These are phyloP conservation scores for Otolemur garnettii DNA, from an alignment of 2,113 vertebrate genomes.

Conservation along the genomic window DNA sequence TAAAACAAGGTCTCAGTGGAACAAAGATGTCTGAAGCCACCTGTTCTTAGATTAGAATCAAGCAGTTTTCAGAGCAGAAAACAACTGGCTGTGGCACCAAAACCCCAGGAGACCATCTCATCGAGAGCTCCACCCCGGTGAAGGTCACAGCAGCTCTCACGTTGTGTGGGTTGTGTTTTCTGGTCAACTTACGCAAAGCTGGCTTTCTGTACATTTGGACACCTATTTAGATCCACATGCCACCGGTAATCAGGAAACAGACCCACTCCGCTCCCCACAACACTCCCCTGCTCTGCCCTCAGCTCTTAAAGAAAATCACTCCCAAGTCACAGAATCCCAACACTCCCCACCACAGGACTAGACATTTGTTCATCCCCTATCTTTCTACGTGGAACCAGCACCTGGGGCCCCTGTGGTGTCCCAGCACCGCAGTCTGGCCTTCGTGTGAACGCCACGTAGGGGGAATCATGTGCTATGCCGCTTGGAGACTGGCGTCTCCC, in stretches of 20 bases:
- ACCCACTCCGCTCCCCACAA: no score
- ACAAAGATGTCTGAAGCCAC: neutral
- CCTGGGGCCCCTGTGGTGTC: no score
- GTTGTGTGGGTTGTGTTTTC: neutral
- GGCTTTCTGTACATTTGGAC: neutral
- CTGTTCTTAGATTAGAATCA: neutral
- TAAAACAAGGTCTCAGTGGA: rapidly evolving
- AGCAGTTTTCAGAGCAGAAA: neutral
- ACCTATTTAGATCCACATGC: no score
- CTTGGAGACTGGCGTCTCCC: neutral
- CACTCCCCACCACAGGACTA: neutral
- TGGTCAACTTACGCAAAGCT: neutral
- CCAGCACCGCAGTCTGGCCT: rapidly evolving
- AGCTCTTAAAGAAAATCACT: neutral
- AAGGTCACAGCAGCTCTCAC: neutral
- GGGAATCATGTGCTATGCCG: rapidly evolving
- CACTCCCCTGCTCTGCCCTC: rapidly evolving
- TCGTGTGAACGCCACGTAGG: rapidly evolving
- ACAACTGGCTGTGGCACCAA: neutral
- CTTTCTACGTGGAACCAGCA: neutral
- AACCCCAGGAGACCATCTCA: neutral
- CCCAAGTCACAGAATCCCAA: neutral
- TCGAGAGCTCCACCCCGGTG: neutral
- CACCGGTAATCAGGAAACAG: neutral
- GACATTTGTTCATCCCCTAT: neutral